Conservation (phyloP, 2,113 vertebrate genomes). For the Planiliza haematocheilus region DNA sequence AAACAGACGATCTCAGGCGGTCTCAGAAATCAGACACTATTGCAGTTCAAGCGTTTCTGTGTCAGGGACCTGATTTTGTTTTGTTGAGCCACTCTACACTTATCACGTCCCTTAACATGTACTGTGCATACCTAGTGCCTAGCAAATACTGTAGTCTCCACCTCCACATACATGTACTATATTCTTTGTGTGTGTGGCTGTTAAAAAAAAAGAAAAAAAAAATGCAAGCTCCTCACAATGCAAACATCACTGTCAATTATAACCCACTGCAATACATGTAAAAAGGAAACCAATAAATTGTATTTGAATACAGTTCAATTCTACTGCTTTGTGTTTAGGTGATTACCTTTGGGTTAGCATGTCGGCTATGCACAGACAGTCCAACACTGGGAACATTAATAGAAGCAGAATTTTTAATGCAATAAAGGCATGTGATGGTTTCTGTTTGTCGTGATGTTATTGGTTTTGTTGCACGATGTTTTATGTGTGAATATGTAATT, state of each 20-base stretch:
- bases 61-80: slow-evolving; percentile 45
- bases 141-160: slow-evolving; percentile 62
- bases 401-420: slow-evolving; percentile 19
- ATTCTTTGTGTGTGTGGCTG: slow-evolving; percentile 66
- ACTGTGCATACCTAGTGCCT: slow-evolving; percentile 76
- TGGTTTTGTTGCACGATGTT: neutral
- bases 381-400: neutral
- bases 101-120: slow-evolving; percentile 41
- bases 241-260: slow-evolving; percentile 61
- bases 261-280: slow-evolving; percentile 66
- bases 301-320: slow-evolving; percentile 56
- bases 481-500: neutral
- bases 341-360: neutral
- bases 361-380: slow-evolving; percentile 30
- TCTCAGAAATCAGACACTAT: slow-evolving; percentile 8
- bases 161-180: slow-evolving; percentile 58
- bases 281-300: slow-evolving; percentile 63
- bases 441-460: slow-evolving; percentile 15
- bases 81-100: slow-evolving; percentile 21
- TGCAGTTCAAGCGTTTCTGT: slow-evolving; percentile 17
- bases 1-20: slow-evolving; percentile 8
- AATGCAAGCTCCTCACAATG: slow-evolving; percentile 58
- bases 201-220: too few relatives aligned
- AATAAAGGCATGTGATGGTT: slow-evolving; percentile 52
- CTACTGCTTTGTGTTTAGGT: slow-evolving; percentile 37